Conservation (phyloP, 2,888 invertebrate species). For the Lasioglossum leucozonium region DNA sequence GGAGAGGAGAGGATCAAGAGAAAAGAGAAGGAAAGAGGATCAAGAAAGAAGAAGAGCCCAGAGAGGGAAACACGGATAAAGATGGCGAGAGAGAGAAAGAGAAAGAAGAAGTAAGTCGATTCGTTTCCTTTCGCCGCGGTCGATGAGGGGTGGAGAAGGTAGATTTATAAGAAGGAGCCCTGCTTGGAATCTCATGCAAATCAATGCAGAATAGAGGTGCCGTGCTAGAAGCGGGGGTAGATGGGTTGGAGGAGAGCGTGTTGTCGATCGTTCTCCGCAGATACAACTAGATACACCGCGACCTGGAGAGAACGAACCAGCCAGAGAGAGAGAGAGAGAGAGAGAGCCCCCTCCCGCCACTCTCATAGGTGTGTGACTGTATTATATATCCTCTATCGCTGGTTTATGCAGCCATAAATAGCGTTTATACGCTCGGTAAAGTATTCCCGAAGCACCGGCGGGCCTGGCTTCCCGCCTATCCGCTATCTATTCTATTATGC, state of each 20-base stretch:
- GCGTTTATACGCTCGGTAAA: conserved; percentile 82
- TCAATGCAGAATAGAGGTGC: conserved; percentile 76
- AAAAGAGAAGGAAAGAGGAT: not conserved
- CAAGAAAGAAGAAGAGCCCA: not conserved
- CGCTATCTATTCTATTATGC: conserved; percentile 82
- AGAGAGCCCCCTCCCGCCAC: conserved; percentile 14
- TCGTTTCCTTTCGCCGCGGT: conserved; percentile 67
- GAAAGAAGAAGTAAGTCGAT: conserved; percentile 54
- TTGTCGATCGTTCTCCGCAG: conserved; percentile 75
- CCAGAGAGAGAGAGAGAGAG: conserved; percentile 48
- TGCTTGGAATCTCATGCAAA: conserved; percentile 80
- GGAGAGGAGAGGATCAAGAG: not conserved
- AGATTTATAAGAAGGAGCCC: conserved; percentile 79
- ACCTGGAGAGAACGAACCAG: conserved; percentile 63
- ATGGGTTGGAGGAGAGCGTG: conserved; percentile 60
- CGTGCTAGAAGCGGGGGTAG: conserved; percentile 45
- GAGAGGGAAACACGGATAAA: not conserved
- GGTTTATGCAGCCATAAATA: conserved; percentile 83
- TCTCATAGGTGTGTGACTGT: conserved; percentile 77
- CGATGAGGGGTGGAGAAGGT: conserved; percentile 57
- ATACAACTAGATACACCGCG: conserved; percentile 72
- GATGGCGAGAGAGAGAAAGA: not conserved
- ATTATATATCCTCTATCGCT: conserved; percentile 80
- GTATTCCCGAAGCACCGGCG: conserved; percentile 79
- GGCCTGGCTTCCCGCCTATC: conserved; percentile 77